Evolutionary conservation across 2,113 vertebrate genomes (phyloP).

Genomic region (Agelaius tricolor): DNA sequence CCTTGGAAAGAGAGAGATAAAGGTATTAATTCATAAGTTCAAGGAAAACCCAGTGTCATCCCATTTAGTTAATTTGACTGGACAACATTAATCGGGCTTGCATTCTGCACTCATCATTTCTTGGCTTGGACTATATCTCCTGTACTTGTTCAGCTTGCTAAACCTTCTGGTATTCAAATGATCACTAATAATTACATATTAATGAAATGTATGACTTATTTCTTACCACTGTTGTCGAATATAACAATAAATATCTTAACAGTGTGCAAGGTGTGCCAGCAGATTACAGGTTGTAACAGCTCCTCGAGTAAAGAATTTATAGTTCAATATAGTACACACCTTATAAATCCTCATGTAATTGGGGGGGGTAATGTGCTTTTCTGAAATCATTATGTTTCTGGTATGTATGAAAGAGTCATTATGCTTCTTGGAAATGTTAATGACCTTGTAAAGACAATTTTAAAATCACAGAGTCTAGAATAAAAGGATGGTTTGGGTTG

Average conservation of each 20-base stretch:
- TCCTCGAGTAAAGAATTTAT: not conserved
- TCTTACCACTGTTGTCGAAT: not conserved
- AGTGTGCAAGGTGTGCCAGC: not conserved
- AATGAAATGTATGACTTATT: not conserved
- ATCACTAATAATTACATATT: not conserved
- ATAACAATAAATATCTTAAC: not conserved
- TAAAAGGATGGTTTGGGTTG: not conserved
- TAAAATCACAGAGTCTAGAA: not conserved
- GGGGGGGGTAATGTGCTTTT: not conserved
- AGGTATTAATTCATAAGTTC: not conserved
- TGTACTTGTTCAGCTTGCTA: not conserved
- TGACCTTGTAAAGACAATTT: not conserved
- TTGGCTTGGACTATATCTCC: not conserved
- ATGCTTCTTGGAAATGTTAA: not conserved
- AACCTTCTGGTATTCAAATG: not conserved
- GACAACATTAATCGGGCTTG: not conserved
- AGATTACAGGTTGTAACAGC: not conserved
- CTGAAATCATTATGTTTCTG: not conserved
- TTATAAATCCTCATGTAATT: not conserved
- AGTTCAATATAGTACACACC: not conserved
- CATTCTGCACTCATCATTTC: not conserved
- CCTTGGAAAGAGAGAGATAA: not conserved
- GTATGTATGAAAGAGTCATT: not conserved
- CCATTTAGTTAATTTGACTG: not conserved
- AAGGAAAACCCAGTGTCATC: not conserved